Conservation (phyloP, 2,888 invertebrate genomes). For the Papilio protenor region DNA sequence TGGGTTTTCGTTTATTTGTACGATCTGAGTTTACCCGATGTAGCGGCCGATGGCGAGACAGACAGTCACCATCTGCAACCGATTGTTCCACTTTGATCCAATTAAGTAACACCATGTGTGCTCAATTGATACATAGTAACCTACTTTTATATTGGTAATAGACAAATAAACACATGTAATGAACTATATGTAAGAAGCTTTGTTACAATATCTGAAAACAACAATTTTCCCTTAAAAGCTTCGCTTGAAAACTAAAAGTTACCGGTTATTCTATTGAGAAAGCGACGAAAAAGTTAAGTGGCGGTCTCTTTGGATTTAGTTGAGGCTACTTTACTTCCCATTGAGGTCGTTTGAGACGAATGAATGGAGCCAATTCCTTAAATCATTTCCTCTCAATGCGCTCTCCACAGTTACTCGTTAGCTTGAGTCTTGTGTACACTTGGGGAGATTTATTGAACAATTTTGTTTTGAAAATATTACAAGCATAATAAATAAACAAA, state of each 20-base stretch:
- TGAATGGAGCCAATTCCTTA: conserved; percentile 37
- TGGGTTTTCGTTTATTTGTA: conserved; percentile 48
- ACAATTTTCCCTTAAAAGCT: neutral
- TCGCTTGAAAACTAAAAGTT: conserved; percentile 25
- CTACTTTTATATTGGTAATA: neutral
- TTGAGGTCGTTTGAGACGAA: conserved; percentile 37
- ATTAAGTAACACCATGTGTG: neutral
- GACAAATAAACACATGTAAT: neutral
- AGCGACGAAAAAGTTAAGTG: conserved; percentile 40
- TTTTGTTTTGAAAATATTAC: neutral
- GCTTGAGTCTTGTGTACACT: conserved; percentile 14
- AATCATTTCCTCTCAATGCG: conserved; percentile 28
- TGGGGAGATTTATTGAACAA: conserved; percentile 13
- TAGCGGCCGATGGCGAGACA: conserved; percentile 47
- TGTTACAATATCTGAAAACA: neutral
- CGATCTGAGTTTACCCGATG: conserved; percentile 45
- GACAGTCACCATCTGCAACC: conserved; percentile 53
- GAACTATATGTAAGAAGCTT: neutral
- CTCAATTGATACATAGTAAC: neutral
- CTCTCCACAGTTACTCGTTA: conserved; percentile 27
- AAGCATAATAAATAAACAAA: neutral
- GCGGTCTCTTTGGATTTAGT: conserved; percentile 39
- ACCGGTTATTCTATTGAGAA: conserved; percentile 24
- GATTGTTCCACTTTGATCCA: conserved; percentile 47
- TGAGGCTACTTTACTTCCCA: conserved; percentile 29